phyloP scores from a whole-genome alignment of 2,888 invertebrate genomes.

The Scaptodrosophila latifasciaeformis region DNA sequence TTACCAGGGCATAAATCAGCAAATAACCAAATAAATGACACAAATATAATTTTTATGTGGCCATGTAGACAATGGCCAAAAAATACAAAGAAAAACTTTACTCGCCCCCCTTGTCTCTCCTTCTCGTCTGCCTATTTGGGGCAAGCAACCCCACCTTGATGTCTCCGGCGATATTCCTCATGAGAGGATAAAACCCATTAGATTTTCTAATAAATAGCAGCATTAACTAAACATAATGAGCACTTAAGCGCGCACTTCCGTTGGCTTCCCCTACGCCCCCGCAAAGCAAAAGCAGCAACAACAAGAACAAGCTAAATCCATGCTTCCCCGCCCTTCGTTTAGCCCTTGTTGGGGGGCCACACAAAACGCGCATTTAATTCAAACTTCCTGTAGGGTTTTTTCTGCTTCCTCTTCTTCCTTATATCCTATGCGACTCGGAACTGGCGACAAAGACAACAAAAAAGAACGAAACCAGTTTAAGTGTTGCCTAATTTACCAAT shows the following conservation, averaged over 20 bases:
- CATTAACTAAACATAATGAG: slow-evolving; percentile 65
- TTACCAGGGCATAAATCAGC: slow-evolving; percentile 48
- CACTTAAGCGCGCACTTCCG: slow-evolving; percentile 65
- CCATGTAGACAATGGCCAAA: slow-evolving; percentile 3
- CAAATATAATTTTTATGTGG: slow-evolving; percentile 51
- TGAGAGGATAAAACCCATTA: slow-evolving; percentile 46
- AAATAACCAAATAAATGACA: slow-evolving; percentile 57
- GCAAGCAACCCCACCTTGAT: too few relatives aligned
- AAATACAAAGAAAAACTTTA: slow-evolving; percentile 2
- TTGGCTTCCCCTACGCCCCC: too few relatives aligned
- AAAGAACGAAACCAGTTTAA: slow-evolving; percentile 38
- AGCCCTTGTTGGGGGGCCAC: too few relatives aligned
- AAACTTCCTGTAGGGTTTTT: slow-evolving; percentile 38
- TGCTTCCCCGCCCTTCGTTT: too few relatives aligned
- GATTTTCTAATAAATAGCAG: slow-evolving; percentile 62
- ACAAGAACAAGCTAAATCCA: slow-evolving; percentile 30
- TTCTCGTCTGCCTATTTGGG: neutral
- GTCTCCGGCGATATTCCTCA: too few relatives aligned
- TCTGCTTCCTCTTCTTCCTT: too few relatives aligned
- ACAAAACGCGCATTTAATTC: slow-evolving; percentile 42
- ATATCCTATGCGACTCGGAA: too few relatives aligned
- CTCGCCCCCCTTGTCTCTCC: neutral
- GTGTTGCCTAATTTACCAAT: slow-evolving; percentile 59
- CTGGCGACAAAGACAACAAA: too few relatives aligned
- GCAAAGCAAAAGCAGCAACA: slow-evolving; percentile 15